Evolutionary conservation across 2,113 vertebrate species (phyloP).

Genomic region (Phaethon lepturus): DNA sequence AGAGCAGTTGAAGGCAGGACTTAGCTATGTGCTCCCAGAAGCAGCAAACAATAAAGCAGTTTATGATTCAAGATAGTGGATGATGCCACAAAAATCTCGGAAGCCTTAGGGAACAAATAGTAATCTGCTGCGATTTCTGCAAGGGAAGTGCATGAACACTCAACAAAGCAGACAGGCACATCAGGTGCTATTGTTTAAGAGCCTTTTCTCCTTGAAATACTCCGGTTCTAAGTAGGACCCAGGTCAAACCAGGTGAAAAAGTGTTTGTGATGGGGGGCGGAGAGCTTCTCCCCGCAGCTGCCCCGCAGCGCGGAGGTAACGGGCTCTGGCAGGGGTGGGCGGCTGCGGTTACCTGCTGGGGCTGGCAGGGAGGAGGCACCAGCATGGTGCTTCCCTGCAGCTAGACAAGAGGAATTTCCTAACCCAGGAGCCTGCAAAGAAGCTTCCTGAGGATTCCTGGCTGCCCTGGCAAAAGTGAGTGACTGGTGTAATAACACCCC

Average conservation of each 20-base stretch:
- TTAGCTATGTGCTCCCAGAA: not conserved
- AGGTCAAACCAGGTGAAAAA: not conserved
- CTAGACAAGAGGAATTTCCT: not conserved
- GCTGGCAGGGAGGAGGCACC: accelerated
- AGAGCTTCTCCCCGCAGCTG: not conserved
- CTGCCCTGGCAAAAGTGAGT: not conserved
- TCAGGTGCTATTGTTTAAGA: not conserved
- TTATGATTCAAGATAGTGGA: not conserved
- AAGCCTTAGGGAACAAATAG: not conserved
- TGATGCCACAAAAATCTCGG: not conserved
- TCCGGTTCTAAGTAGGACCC: not conserved
- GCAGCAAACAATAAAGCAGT: not conserved
- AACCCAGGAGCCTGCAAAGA: not conserved
- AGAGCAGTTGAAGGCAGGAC: not conserved
- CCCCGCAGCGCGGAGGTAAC: accelerated
- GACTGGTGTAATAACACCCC: not conserved
- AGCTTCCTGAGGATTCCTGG: not conserved
- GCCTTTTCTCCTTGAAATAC: not conserved
- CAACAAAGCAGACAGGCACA: accelerated
- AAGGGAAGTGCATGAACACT: accelerated
- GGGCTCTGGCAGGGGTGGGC: accelerated
- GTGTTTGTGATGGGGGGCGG: not conserved
- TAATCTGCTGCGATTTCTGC: not conserved
- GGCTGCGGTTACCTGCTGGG: accelerated
- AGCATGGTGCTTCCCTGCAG: not conserved